Conservation (phyloP, 2,113 vertebrate species). For the Trachemys scripta region DNA sequence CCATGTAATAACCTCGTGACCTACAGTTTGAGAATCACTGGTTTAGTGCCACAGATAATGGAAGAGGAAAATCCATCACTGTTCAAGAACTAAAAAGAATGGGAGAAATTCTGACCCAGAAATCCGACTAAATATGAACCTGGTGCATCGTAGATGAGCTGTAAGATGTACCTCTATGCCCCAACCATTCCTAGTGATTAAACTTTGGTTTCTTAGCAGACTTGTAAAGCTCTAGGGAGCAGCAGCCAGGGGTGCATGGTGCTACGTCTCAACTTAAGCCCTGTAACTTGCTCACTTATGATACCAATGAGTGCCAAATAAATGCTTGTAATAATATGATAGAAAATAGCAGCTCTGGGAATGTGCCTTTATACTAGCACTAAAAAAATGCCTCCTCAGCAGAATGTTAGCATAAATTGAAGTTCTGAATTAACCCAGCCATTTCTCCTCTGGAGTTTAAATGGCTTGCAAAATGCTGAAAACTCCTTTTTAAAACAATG, state of each 20-base stretch:
- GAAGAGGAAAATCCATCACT: not conserved
- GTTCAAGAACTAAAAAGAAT: not conserved
- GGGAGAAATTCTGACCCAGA: not conserved
- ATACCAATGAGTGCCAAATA: not conserved
- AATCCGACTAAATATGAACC: not conserved
- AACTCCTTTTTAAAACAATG: not conserved
- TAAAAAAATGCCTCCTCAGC: not conserved
- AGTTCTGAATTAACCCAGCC: not conserved
- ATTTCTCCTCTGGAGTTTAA: not conserved
- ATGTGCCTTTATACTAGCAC: not conserved
- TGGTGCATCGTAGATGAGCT: not conserved
- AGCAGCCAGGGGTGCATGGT: not conserved
- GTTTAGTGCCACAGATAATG: not conserved
- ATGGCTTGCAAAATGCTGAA: not conserved
- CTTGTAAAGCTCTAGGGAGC: not conserved
- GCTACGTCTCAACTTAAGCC: not conserved
- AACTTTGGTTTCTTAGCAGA: not conserved
- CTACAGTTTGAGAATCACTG: too few relatives aligned
- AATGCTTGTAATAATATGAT: not conserved
- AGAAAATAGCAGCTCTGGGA: not conserved
- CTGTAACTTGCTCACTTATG: not conserved
- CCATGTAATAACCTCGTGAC: too few relatives aligned
- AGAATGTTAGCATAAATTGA: not conserved
- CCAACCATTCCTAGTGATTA: not conserved
- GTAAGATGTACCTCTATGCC: not conserved